Percentiles rank a stretch among this genome's conserved stretches.
phyloP scores from a whole-genome alignment of 2,888 invertebrate species.

The Amitus sp. region DNA sequence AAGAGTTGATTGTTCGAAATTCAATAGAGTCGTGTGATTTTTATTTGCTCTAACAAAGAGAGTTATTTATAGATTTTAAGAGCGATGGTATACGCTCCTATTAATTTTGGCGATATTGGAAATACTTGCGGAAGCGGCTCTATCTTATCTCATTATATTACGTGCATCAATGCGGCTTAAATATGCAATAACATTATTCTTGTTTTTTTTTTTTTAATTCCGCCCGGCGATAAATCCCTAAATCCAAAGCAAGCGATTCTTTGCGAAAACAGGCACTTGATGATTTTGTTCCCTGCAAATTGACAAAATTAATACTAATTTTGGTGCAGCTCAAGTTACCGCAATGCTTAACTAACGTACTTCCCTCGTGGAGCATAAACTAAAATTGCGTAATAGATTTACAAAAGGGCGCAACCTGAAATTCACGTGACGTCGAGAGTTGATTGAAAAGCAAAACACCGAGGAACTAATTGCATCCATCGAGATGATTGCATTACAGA shows the following conservation, averaged over 20 bases:
- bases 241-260: too few species aligned
- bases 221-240: not conserved
- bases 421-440: not conserved
- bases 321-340: conserved; percentile 45
- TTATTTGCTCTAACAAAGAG: too few species aligned
- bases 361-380: conserved; percentile 42
- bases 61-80: too few species aligned
- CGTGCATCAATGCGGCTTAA: not conserved
- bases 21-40: too few species aligned
- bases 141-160: conserved; percentile 14
- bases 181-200: not conserved
- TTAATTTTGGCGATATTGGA: too few species aligned
- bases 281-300: not conserved
- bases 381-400: conserved; percentile 44
- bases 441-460: not conserved
- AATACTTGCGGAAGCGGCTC: too few species aligned
- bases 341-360: conserved; percentile 43
- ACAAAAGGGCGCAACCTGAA: not conserved
- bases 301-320: conserved; percentile 46
- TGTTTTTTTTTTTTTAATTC: not conserved
- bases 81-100: too few species aligned
- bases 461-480: not conserved
- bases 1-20: too few species aligned
- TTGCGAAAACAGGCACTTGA: too few species aligned
- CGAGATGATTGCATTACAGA: too few species aligned